Conservation (phyloP, 2,797 vertebrate genomes). For the Phataginus tricuspis region DNA sequence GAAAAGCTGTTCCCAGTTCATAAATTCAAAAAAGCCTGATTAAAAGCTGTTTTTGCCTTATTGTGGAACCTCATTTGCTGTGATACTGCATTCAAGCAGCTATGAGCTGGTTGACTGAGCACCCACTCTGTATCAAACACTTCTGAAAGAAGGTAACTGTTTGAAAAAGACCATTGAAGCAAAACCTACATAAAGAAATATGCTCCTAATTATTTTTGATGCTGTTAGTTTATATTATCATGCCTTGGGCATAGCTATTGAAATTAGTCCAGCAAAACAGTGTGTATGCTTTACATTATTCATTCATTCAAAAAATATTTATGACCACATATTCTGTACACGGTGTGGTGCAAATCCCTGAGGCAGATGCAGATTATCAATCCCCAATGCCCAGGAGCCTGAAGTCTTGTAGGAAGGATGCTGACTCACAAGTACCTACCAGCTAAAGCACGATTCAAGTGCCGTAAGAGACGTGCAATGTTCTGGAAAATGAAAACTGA, state of each 20-base stretch:
- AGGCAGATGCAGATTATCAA: not conserved
- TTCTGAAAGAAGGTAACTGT: not conserved
- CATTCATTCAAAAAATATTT: not conserved
- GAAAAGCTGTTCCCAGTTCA: conserved; percentile 61
- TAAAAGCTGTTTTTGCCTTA: not conserved
- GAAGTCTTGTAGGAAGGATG: not conserved
- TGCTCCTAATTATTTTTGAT: conserved; percentile 41
- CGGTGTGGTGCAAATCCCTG: not conserved
- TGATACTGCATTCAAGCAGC: not conserved
- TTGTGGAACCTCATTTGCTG: not conserved
- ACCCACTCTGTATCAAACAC: not conserved
- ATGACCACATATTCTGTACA: not conserved
- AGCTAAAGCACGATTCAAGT: not conserved
- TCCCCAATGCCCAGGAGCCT: not conserved
- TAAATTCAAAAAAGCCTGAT: conserved; percentile 26
- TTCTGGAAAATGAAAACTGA: not conserved
- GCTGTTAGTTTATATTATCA: not conserved
- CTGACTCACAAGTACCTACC: not conserved
- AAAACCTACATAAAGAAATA: conserved; percentile 44
- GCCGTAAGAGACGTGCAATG: not conserved
- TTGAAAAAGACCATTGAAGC: not conserved
- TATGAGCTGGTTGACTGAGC: not conserved
- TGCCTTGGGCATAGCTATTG: not conserved
- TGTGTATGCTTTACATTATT: not conserved
- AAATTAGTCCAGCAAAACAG: not conserved